phyloP scores from a whole-genome alignment of 2,888 invertebrate species.

The Apamea monoglypha region DNA sequence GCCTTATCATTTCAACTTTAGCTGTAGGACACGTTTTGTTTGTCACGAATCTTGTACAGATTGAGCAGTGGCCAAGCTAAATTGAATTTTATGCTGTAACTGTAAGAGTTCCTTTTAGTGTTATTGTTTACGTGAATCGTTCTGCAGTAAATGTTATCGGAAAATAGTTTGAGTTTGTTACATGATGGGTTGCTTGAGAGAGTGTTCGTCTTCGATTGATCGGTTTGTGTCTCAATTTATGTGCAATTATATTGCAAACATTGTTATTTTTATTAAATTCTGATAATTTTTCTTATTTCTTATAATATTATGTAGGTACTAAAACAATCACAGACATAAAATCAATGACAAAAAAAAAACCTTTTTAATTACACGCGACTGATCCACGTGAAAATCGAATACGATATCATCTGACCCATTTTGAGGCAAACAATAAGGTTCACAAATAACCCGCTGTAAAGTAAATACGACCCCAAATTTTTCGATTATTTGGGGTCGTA shows the following conservation, averaged over 20 bases:
- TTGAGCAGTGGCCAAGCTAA: slow-evolving; percentile 39
- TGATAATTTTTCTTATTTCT: background rate
- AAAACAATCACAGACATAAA: background rate
- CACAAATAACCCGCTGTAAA: background rate
- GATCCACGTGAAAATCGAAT: background rate
- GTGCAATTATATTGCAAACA: background rate
- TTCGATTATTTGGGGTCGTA: too few species aligned
- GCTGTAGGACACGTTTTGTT: slow-evolving; percentile 66
- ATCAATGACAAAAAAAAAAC: background rate
- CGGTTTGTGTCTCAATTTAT: slow-evolving; percentile 29
- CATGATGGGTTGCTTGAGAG: slow-evolving; percentile 20
- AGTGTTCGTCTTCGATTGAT: slow-evolving; percentile 47
- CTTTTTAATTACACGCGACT: background rate
- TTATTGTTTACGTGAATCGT: slow-evolving; percentile 31
- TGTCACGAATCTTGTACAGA: slow-evolving; percentile 56
- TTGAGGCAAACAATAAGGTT: background rate
- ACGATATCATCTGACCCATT: too few species aligned
- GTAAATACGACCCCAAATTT: background rate
- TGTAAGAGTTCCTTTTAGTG: slow-evolving; percentile 24
- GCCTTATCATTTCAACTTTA: slow-evolving; percentile 71
- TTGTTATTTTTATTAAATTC: background rate
- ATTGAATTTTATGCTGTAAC: slow-evolving; percentile 44
- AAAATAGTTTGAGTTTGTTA: slow-evolving; percentile 45
- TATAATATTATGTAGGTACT: background rate
- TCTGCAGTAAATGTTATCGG: slow-evolving; percentile 45